A percentile compares a stretch with the other conserved stretches of the same genome.
Conservation (phyloP, 1,140 invertebrate genomes). For the Phortica variegata region DNA sequence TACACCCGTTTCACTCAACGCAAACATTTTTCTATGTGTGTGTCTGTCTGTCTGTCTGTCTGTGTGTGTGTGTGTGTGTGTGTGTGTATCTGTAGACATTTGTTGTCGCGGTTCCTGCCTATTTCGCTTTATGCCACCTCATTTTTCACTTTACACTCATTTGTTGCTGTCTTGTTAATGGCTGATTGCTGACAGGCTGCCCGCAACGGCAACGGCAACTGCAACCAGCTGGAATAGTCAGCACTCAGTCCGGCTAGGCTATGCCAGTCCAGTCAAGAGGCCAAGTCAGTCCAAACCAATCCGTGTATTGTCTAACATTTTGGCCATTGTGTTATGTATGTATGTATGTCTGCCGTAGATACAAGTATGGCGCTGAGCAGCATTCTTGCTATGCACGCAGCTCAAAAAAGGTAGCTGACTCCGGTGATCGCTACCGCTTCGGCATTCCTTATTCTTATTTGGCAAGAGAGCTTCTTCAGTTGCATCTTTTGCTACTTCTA, state of each 20-base stretch:
- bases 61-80: too few relatives aligned
- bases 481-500: not conserved
- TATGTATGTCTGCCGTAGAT: too few relatives aligned
- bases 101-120: not conserved
- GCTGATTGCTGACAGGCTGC: constrained; percentile 2
- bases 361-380: constrained; percentile 10
- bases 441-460: not conserved
- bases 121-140: not conserved
- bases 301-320: too few relatives aligned
- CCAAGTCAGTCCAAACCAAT: too few relatives aligned
- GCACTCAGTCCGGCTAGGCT: not conserved
- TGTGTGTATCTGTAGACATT: too few relatives aligned
- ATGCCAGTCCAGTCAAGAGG: too few relatives aligned
- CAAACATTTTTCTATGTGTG: too few relatives aligned
- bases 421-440: constrained; percentile 7
- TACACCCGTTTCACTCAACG: not conserved
- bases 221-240: not conserved
- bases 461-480: not conserved
- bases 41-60: too few relatives aligned
- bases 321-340: too few relatives aligned
- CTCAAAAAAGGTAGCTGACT: too few relatives aligned
- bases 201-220: too few relatives aligned
- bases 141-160: not conserved
- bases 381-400: constrained; percentile 30
- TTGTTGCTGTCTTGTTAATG: constrained; percentile 23